Evolutionary conservation across 2,113 vertebrate genomes (phyloP), one percentile per base, ranked within the genome.

Genomic region (Panurus biarmicus): DNA sequence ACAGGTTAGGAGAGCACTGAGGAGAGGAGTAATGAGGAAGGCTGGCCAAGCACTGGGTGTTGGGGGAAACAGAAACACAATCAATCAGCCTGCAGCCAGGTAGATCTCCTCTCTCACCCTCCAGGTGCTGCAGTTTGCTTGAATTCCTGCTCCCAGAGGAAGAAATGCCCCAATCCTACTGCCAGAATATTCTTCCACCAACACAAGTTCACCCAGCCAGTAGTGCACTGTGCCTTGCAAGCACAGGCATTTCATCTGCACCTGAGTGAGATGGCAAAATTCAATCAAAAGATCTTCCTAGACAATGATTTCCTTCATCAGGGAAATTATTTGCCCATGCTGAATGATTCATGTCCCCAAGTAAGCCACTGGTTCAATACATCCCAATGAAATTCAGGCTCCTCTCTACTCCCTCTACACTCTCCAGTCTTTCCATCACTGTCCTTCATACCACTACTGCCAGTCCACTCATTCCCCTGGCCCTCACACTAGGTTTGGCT

Each of bases 1-100:
- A 88, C 90, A 96, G 91, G 91, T 96, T 95, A 91, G 38, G 85
- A 79, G 84, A 92, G 62, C 38, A 9, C 38, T 35, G 70, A 89
- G 77, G 50, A 96, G 76, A 87, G 24, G 42, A 73, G 54, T 23
- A 75, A 87, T 47, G 66, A 72, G 85, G 66, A 91, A 81, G 72
- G 69, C 69, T 74, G 60, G 80, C 50, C 65, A 78, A 66, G 90
- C 71, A 21, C 26, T 25, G 70, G 28, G 23, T 57, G 80, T 20
- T 28, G 21, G 12, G 58, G 45, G 29, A 61, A 81, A 61, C 10
- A 82, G 64, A 54, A 74, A 70, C 28, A 62, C 71, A 62, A 81
- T 48, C n/a, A 69, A 65, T 50, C 21, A 79, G 51, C 48, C 82
- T 70, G 14, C 67, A 83, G 26, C 28, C 64, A 75, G 29, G 56